These are phyloP conservation scores for Chascanopsetta lugubris DNA, from an alignment of 2,113 vertebrate genomes.

Conservation along the genomic window DNA sequence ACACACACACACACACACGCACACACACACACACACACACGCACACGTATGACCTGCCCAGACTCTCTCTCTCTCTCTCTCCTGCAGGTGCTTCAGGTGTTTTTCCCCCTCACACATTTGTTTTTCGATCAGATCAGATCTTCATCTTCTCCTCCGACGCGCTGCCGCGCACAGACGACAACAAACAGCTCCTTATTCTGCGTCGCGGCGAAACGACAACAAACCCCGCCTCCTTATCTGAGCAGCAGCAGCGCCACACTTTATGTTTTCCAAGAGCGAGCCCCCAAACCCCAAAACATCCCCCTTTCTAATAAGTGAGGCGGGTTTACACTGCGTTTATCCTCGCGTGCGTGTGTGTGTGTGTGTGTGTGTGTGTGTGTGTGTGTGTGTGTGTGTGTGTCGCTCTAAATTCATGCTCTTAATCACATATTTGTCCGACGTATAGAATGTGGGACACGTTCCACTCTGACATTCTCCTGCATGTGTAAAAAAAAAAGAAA, in stretches of 20 bases:
- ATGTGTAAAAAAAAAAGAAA: slow-evolving; percentile 55
- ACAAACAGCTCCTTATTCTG: slow-evolving; percentile 41
- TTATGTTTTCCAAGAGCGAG: not conserved
- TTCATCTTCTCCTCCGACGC: slow-evolving; percentile 31
- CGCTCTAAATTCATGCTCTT: slow-evolving; percentile 8
- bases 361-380: slow-evolving; percentile 17
- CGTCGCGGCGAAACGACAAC: slow-evolving; percentile 28
- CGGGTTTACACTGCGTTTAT: not conserved
- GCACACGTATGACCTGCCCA: not conserved
- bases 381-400: not conserved
- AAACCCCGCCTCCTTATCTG: slow-evolving; percentile 41
- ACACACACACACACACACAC: too few relatives aligned
- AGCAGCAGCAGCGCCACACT: not conserved
- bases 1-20: too few relatives aligned
- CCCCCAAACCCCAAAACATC: slow-evolving; percentile 31
- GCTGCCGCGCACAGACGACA: slow-evolving; percentile 21
- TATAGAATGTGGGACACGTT: slow-evolving; percentile 55
- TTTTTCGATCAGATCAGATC: slow-evolving; percentile 52
- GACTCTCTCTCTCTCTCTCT: slow-evolving; percentile 10
- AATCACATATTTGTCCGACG: slow-evolving; percentile 38
- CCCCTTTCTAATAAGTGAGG: slow-evolving; percentile 23
- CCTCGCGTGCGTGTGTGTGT: not conserved
- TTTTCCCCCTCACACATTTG: slow-evolving; percentile 9
- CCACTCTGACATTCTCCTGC: slow-evolving; percentile 45
- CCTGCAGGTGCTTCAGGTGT: slow-evolving; percentile 36